phyloP scores from a whole-genome alignment of 2,797 vertebrate genomes.

The Pelobates cultripes region DNA sequence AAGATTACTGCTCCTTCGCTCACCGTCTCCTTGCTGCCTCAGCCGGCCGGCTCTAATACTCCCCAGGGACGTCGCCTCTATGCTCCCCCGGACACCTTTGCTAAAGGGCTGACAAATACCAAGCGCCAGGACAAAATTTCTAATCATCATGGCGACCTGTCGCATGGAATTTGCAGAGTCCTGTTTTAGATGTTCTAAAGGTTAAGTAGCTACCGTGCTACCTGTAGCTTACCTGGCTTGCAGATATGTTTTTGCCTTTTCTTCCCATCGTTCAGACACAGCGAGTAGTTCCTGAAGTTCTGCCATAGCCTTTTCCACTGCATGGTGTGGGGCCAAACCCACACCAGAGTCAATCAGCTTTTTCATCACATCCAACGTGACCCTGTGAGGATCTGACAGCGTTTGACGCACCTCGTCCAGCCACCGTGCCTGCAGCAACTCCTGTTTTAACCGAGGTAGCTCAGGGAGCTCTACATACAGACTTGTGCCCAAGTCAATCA shows the following conservation, averaged over 20 bases:
- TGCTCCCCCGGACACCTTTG: no score
- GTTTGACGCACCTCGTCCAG: conserved; percentile 94
- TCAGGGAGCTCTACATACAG: conserved; percentile 95
- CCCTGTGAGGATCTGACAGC: conserved; percentile 87
- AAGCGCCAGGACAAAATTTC: no score
- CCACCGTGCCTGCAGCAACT: conserved; percentile 96
- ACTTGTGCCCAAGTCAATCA: conserved; percentile 91
- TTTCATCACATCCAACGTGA: conserved; percentile 97
- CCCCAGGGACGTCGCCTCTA: no score
- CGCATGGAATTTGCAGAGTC: no score
- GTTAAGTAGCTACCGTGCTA: no score
- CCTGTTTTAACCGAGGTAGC: conserved; percentile 91
- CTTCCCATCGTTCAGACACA: conserved; percentile 96
- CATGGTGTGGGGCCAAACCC: conserved; percentile 93
- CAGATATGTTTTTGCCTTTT: conserved; percentile 92
- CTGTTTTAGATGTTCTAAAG: no score
- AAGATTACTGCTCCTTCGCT: no score
- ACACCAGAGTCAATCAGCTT: conserved; percentile 95
- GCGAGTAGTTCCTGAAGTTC: conserved; percentile 97
- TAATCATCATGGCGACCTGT: no score
- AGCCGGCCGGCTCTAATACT: no score
- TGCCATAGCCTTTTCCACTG: conserved; percentile 97
- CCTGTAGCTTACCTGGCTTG: conserved; percentile 84
- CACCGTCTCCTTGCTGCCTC: no score
- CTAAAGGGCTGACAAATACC: no score